Evolutionary conservation across 2,113 vertebrate genomes (phyloP).

Genomic region (Sinocyclocheilus grahami): DNA sequence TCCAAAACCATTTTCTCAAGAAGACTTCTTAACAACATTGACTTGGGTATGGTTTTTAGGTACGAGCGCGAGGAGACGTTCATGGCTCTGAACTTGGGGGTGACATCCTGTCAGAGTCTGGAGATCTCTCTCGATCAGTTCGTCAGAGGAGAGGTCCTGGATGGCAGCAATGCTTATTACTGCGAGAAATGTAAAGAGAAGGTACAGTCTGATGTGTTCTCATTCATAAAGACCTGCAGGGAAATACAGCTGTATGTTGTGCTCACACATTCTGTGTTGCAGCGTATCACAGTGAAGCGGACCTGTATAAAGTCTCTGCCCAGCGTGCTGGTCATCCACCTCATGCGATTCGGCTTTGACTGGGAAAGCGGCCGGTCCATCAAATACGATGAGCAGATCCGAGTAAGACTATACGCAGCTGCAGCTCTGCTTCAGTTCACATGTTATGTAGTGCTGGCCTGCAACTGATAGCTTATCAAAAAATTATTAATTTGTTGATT

Average conservation of each 20-base stretch:
- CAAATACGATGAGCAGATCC: constrained; percentile 98
- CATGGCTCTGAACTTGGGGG: constrained; percentile 96
- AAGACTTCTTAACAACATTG: background rate
- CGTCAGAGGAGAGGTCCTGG: constrained; percentile 95
- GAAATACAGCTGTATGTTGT: background rate
- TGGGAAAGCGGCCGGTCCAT: constrained; percentile 99
- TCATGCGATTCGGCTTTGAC: constrained; percentile 99
- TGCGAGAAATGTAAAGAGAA: constrained; percentile 99
- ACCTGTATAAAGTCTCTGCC: constrained; percentile 97
- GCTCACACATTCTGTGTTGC: constrained; percentile 57
- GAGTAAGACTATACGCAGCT: constrained; percentile 74
- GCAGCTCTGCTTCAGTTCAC: background rate
- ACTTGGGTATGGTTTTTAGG: constrained; percentile 63
- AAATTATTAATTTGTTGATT: too few species aligned
- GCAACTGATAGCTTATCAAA: background rate
- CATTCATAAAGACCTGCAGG: background rate
- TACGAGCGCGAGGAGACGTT: constrained; percentile 98
- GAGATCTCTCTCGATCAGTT: constrained; percentile 99
- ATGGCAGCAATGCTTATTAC: constrained; percentile 98
- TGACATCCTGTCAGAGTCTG: constrained; percentile 96
- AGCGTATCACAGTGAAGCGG: constrained; percentile 97
- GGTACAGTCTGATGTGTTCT: constrained; percentile 69
- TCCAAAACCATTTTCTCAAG: background rate
- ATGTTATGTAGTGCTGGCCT: background rate
- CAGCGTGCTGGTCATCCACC: constrained; percentile 92